Conservation (phyloP, 2,797 vertebrate species). For the Lithobates sylvaticus region DNA sequence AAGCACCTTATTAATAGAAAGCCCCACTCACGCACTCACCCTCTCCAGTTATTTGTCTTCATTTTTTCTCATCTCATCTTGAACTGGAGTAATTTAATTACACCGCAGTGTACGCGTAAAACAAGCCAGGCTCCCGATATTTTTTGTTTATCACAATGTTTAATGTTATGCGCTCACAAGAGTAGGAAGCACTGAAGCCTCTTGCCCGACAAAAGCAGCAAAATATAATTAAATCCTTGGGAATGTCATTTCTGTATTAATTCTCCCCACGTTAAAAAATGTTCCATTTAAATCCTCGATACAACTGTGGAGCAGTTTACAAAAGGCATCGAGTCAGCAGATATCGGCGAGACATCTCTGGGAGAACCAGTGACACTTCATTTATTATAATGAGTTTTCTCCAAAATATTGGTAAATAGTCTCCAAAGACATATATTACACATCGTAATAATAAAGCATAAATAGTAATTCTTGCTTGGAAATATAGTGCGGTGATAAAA, state of each 20-base stretch:
- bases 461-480: slow-evolving; percentile 17
- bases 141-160: slow-evolving; percentile 47
- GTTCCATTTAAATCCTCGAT: slow-evolving; percentile 44
- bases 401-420: slow-evolving; percentile 58
- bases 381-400: slow-evolving; percentile 59
- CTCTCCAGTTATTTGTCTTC: slow-evolving; percentile 51
- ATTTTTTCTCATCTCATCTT: slow-evolving; percentile 57
- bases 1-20: slow-evolving; percentile 51
- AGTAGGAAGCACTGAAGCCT: neutral
- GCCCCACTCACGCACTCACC: slow-evolving; percentile 40
- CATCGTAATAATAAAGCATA: slow-evolving; percentile 44
- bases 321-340: slow-evolving; percentile 47
- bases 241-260: slow-evolving; percentile 26
- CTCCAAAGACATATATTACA: slow-evolving; percentile 35
- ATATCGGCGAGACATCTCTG: slow-evolving; percentile 12
- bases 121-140: slow-evolving; percentile 1
- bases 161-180: slow-evolving; percentile 18
- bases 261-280: slow-evolving; percentile 18
- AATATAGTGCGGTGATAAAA: slow-evolving; percentile 42
- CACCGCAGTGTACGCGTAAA: slow-evolving; percentile 30
- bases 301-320: slow-evolving; percentile 39
- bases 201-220: slow-evolving; percentile 20
- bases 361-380: slow-evolving; percentile 47
- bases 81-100: slow-evolving; percentile 59
- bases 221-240: slow-evolving; percentile 51